Base-by-base conservation (phyloP, 2,888 invertebrate species). In the Agonum fuliginosum region DNA sequence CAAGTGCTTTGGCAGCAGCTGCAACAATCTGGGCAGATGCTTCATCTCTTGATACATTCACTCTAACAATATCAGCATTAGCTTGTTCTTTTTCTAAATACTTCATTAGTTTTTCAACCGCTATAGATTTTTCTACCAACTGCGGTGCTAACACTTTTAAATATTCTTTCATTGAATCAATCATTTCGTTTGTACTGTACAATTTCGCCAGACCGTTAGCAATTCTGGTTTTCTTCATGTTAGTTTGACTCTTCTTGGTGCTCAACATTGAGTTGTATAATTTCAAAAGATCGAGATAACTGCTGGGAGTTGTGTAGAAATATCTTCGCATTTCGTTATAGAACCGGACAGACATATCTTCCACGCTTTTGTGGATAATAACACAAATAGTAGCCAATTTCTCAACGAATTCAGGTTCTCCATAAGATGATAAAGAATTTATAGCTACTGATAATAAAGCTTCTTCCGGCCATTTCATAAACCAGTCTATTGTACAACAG, bases 401-500 rank as follows among this genome's bases (percentile, higher is more conserved):
- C 0, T 87, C 79, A 1, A 88, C 86, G 65, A 91, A 85, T 27
- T 90, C 88, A 0, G 90, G 84, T 0, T 85, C 85, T 0, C 90
- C 86, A 0, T 93, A 87, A 8, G 90, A 88, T 37, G 88, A 87
- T 37, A 97, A 89, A 69, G 93, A 90, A 79, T 92, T 94, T 74
- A 91, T 85, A 0, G 97, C 96, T 0, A 95, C 97, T 0, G 95
- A 95, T 12, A 94, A 88, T 71, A 97, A 87, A 10, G 97, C 97
- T 83, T 97, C 97, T 8, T 91, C 90, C 0, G 97, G 97, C 97
- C 97, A 97, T 83, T 95, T 95, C 0, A 93, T 93, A 86, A 96
- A 97, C 97, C 97, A 97, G 85, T 97, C 96, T 78, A 97, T 97
- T 0, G 96, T 96, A 83, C 97, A 97, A 84, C 97, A 97, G 87